Conservation (phyloP, 1,140 invertebrate species). For the Alviniconcha marisindica region DNA sequence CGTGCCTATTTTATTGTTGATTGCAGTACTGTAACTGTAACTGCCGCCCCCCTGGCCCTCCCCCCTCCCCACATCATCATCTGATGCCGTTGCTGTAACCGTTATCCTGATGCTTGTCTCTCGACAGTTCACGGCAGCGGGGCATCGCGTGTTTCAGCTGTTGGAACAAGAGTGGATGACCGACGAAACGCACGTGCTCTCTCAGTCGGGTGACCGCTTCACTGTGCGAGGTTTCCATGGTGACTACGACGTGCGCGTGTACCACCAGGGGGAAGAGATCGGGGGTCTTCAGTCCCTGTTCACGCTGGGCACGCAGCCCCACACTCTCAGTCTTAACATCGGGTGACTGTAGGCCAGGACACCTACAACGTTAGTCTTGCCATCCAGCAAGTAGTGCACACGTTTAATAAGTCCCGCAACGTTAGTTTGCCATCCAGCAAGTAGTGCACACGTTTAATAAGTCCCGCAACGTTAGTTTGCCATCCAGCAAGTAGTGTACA, state of each 20-base stretch:
- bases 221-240: slow-evolving; percentile 53
- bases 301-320: slow-evolving; percentile 9
- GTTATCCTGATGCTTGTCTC: too few species aligned
- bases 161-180: slow-evolving; percentile 52
- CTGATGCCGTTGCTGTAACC: too few species aligned
- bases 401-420: not conserved
- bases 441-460: not conserved
- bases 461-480: not conserved
- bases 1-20: slow-evolving; percentile 54
- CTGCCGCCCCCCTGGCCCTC: too few species aligned
- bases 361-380: slow-evolving; percentile 18
- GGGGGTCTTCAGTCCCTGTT: slow-evolving; percentile 32
- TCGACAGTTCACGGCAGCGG: slow-evolving; percentile 55
- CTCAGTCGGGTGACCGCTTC: slow-evolving; percentile 27
- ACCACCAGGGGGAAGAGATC: slow-evolving; percentile 45
- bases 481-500: not conserved
- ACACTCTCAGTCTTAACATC: too few species aligned
- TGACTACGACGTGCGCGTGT: slow-evolving; percentile 53
- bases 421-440: too few species aligned
- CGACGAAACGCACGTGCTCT: slow-evolving; percentile 44
- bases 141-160: slow-evolving; percentile 48
- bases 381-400: not conserved
- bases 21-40: slow-evolving; percentile 48
- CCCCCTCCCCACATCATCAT: too few species aligned
- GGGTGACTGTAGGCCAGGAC: slow-evolving; percentile 41